Base-by-base conservation (phyloP, 2,888 invertebrate genomes). In the Parasteatoda lunata region DNA sequence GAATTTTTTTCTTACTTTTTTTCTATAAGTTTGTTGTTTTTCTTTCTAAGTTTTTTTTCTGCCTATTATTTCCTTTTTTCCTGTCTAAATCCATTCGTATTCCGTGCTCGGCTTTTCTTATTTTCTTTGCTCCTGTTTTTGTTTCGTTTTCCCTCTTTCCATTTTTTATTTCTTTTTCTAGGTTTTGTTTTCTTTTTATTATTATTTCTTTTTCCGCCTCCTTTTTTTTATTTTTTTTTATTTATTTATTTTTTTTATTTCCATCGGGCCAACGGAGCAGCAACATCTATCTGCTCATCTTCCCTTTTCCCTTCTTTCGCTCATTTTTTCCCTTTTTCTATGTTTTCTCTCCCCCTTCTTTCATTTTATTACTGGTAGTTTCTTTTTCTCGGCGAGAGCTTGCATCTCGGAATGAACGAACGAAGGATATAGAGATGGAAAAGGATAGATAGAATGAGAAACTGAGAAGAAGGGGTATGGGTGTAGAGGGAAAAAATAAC, bases 261-360 rank as follows among this genome's bases (percentile, higher is more conserved):
- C 80, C 72, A 80, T 76, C 76, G 54, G 79, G 68, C 48, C 71
- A 59, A 59, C 83, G 80, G 79, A 76, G 77, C 75, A 80, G 80
- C 85, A 76, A 79, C 79, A 85, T 85, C 85, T 85, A 85, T 85
- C 85, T 80, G 85, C 85, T 85, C 85, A 85, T 85, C 85, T 85
- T 72, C 65, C 64, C 48, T 30, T 76, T 68, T n/a, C 76, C 82
- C 30, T 45, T 75, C 75, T 68, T 66, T 70, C 64, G 51, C 70
- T 70, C 52, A 11, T 45, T 78, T 65, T 75, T 68, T 75, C 11
- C 70, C 70, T 80, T 64, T 71, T 66, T 75, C 65, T 80, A 71
- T 70, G 64, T 59, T 69, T 49, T 66, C 47, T 52, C 30, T 65
- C 66, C 66, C 65, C 64, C 45, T 82, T 48, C 54, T 79, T 79